phyloP scores from a whole-genome alignment of 2,797 vertebrate species.

The Hipposideros larvatus region DNA sequence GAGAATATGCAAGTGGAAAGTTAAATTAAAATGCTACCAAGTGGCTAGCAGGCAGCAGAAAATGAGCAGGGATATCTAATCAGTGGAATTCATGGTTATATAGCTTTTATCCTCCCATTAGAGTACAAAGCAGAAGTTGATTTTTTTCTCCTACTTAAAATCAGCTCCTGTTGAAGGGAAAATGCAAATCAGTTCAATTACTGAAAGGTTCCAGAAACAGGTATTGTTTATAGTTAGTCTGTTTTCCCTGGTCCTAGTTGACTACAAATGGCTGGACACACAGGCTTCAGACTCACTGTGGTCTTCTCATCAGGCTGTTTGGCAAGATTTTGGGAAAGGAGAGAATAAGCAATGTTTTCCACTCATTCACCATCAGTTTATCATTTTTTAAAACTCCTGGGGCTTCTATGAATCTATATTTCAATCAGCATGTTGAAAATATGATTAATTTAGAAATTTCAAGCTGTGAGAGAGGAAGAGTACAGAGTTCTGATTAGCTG shows the following conservation, averaged over 20 bases:
- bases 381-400: slow-evolving; percentile 36
- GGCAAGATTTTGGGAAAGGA: slow-evolving; percentile 34
- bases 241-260: neutral
- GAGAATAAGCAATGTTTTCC: neutral
- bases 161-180: slow-evolving; percentile 67
- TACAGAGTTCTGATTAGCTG: neutral
- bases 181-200: slow-evolving; percentile 77
- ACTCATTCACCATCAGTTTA: neutral
- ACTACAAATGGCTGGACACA: slow-evolving; percentile 48
- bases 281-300: neutral
- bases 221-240: slow-evolving; percentile 62
- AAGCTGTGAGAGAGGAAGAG: neutral
- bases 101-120: slow-evolving; percentile 80
- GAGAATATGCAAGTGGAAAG: slow-evolving; percentile 64
- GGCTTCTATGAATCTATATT: neutral
- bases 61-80: slow-evolving; percentile 76
- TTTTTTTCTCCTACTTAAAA: slow-evolving; percentile 78
- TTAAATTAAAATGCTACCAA: slow-evolving; percentile 82
- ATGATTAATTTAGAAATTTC: slow-evolving; percentile 18
- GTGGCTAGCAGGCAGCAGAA: slow-evolving; percentile 77
- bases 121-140: slow-evolving; percentile 80
- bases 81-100: slow-evolving; percentile 80
- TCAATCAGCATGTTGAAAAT: neutral
- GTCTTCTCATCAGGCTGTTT: neutral
- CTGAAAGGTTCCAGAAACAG: slow-evolving; percentile 69